Evolutionary conservation across 2,888 invertebrate species (phyloP).

Genomic region (Platycnemis pennipes): DNA sequence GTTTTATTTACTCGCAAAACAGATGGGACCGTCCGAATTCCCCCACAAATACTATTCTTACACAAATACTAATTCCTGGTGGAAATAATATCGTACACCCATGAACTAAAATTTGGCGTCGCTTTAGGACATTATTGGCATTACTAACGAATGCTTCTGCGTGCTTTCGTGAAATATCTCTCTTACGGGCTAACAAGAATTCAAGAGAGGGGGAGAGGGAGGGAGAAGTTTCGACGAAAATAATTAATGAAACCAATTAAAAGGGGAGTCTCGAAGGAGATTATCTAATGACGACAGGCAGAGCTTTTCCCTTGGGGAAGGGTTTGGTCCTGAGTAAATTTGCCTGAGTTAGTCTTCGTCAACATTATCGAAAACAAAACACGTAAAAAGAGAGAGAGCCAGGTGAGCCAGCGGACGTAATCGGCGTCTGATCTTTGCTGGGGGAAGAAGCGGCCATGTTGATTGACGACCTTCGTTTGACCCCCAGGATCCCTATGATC

Average conservation of each 20-base stretch:
- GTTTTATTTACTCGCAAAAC: background rate
- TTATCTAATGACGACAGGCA: conserved; percentile 6
- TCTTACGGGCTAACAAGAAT: background rate
- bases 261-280: background rate
- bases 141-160: background rate
- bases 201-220: background rate
- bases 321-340: background rate
- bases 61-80: background rate
- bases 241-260: conserved; percentile 33
- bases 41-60: background rate
- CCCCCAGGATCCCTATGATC: background rate
- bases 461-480: background rate
- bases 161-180: background rate
- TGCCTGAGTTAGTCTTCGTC: background rate
- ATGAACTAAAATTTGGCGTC: background rate
- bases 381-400: background rate
- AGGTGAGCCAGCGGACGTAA: background rate
- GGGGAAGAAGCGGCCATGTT: background rate
- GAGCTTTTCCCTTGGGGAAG: background rate
- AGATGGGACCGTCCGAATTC: background rate
- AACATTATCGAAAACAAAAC: background rate
- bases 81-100: too few species aligned
- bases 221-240: background rate
- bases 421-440: background rate
- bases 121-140: background rate